These are phyloP conservation scores for Papio anubis DNA, from an alignment of 2,113 vertebrate genomes.

Conservation along the genomic window DNA sequence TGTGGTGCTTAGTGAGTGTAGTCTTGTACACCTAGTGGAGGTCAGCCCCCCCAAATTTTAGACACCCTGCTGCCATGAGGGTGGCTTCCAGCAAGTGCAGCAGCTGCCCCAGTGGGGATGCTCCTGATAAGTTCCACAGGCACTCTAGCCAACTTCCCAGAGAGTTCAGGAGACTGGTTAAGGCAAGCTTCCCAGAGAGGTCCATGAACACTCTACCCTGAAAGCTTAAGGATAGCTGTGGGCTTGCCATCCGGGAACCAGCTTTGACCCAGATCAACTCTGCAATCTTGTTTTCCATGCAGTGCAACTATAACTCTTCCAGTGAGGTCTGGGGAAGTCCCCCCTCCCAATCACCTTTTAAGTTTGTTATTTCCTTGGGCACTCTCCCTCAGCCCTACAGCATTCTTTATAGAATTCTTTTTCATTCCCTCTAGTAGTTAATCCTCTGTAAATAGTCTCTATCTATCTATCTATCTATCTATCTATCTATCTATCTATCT, in stretches of 20 bases:
- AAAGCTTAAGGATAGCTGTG: background rate
- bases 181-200: background rate
- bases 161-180: background rate
- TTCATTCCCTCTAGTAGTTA: background rate
- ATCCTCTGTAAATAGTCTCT: too few species aligned
- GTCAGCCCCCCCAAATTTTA: background rate
- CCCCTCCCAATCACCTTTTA: fast-evolving
- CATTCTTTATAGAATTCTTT: background rate
- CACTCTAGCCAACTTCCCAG: background rate
- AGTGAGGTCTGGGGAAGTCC: background rate
- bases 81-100: background rate
- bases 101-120: background rate
- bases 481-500: too few species aligned
- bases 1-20: background rate
- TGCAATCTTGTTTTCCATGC: background rate
- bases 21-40: background rate
- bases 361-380: background rate
- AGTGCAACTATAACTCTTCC: background rate
- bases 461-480: too few species aligned
- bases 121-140: background rate
- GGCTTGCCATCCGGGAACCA: background rate
- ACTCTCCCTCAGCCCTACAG: background rate
- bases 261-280: background rate
- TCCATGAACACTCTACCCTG: too few species aligned
- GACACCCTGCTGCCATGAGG: too few species aligned